Conservation (phyloP, 2,888 invertebrate species). For the Nephrotoma appendiculata region DNA sequence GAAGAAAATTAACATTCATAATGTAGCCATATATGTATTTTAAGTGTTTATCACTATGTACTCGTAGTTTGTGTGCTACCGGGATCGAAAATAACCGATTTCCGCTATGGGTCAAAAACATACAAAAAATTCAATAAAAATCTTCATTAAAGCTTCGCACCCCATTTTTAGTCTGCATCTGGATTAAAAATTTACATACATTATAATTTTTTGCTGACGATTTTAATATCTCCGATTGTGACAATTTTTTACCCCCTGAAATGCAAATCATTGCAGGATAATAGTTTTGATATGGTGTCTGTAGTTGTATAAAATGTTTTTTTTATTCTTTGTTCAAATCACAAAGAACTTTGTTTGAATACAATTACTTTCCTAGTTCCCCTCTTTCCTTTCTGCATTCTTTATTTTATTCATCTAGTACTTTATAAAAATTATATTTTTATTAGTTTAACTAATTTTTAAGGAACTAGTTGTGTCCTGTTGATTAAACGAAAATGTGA, state of each 20-base stretch:
- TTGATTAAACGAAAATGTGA: background rate
- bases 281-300: background rate
- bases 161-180: background rate
- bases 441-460: background rate
- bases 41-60: background rate
- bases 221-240: background rate
- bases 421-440: background rate
- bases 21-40: background rate
- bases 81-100: background rate
- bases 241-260: background rate
- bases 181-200: background rate
- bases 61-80: background rate
- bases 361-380: background rate
- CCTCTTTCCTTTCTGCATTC: background rate
- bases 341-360: background rate
- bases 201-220: background rate
- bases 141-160: background rate
- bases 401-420: background rate
- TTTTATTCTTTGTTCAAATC: background rate
- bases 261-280: background rate
- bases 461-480: background rate
- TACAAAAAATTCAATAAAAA: background rate
- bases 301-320: background rate
- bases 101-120: background rate
- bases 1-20: background rate